Evolutionary conservation across 2,113 vertebrate genomes (phyloP).

Genomic region (Nerophis ophidion): DNA sequence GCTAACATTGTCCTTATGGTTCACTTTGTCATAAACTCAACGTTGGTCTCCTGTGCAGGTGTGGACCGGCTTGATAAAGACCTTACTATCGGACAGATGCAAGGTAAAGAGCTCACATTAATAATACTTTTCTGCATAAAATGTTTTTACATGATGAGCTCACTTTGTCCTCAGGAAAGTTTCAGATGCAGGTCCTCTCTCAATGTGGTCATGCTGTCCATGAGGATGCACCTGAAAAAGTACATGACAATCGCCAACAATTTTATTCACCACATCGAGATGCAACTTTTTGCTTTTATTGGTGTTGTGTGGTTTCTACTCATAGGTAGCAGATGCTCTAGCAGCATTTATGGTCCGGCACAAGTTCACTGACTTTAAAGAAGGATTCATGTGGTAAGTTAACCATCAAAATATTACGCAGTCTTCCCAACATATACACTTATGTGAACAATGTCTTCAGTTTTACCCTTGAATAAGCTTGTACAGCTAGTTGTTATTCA

Average conservation of each 20-base stretch:
- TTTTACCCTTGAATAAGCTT: too few relatives aligned
- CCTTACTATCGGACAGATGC: slow-evolving; percentile 98
- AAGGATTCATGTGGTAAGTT: slow-evolving; percentile 91
- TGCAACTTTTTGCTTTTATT: not conserved
- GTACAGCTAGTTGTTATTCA: too few relatives aligned
- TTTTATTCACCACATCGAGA: not conserved
- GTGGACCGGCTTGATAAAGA: slow-evolving; percentile 98
- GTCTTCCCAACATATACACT: too few relatives aligned
- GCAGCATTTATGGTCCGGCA: slow-evolving; percentile 95
- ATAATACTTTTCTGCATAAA: not conserved
- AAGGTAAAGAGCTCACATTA: slow-evolving; percentile 72
- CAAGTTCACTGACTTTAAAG: slow-evolving; percentile 92
- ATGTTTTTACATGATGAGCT: not conserved
- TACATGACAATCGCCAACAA: slow-evolving; percentile 44
- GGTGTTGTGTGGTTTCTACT: not conserved
- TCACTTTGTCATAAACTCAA: not conserved
- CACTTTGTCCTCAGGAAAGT: slow-evolving; percentile 81
- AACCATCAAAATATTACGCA: not conserved
- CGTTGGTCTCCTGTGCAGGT: slow-evolving; percentile 65
- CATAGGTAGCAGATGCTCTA: slow-evolving; percentile 91
- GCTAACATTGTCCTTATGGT: not conserved
- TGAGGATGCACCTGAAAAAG: slow-evolving; percentile 96
- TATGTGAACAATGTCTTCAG: too few relatives aligned
- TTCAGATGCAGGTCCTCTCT: slow-evolving; percentile 98
- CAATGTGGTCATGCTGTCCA: slow-evolving; percentile 98